Evolutionary conservation across 2,888 invertebrate genomes (phyloP), one percentile per base, ranked within the genome.

Genomic region (Hedychridium roseum): DNA sequence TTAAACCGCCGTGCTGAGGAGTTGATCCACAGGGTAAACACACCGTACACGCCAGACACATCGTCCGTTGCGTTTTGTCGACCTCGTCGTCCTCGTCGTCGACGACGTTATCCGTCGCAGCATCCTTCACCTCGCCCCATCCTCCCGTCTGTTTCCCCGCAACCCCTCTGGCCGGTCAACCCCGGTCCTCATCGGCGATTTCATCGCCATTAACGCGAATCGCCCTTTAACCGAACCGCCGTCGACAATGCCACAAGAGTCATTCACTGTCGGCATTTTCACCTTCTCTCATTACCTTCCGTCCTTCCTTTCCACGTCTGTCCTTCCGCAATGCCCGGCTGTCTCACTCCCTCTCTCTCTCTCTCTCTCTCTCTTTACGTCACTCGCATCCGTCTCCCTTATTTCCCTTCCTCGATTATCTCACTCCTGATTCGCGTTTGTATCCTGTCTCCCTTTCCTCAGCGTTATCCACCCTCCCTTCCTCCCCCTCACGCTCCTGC

Each of bases 391-490:
- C n/a, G 11, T 27, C 4, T 4, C 27, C 27, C 2, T 27, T n/a
- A 27, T 27, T n/a, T 3, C 7, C 1, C 15, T 7, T 31, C 7
- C 7, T 16, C 18, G 17, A 12, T 34, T 16, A 58, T 63, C 46
- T 45, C 44, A 37, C 49, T 35, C 27, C 26, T 35, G 34, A 28
- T 35, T 34, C 17, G 32, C 20, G 18, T 14, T 39, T 46, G 17
- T 40, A 41, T 40, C 28, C 31, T 9, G 44, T 47, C 37, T 40
- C 38, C 31, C 42, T 27, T 44, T 44, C 38, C 38, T 37, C 44
- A 49, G 38, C 9, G 5, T 9, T 38, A 11, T 20, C 4, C 16
- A 16, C 26, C 35, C 12, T 7, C 27, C 7, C 28, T 21, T 12
- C 4, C n/a, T 27, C 27, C 14, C 14, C 17, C 21, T 30, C 42